Percentiles rank a stretch among this genome's conserved stretches.
Conservation (phyloP, 2,888 invertebrate genomes). For the Theretra japonica region DNA sequence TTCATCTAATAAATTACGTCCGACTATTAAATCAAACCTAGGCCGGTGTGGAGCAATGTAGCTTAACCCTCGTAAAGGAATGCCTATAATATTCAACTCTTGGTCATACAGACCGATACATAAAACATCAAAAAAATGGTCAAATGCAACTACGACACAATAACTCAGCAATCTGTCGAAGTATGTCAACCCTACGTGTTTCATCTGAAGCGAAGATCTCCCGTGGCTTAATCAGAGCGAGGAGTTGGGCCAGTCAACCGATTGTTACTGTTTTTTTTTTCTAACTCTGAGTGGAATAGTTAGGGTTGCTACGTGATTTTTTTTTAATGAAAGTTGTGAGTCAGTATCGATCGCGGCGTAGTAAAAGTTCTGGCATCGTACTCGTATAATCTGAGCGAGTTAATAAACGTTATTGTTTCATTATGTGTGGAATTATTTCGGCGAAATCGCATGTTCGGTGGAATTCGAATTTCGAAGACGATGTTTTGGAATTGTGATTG, state of each 20-base stretch:
- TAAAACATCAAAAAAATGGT: neutral
- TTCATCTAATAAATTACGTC: no score
- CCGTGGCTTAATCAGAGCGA: constrained; percentile 46
- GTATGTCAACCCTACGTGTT: constrained; percentile 15
- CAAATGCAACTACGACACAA: constrained; percentile 1
- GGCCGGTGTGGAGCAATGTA: no score
- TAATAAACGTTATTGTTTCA: constrained; percentile 8
- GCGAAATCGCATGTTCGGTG: neutral
- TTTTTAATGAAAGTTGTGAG: constrained; percentile 19
- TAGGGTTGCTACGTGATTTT: constrained; percentile 37
- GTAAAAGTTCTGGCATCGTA: constrained; percentile 17
- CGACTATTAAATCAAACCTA: no score
- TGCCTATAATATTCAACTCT: neutral
- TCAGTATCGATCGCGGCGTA: constrained; percentile 12
- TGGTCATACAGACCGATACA: neutral
- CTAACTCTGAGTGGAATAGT: constrained; percentile 34
- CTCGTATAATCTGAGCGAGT: constrained; percentile 5
- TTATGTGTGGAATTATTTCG: neutral
- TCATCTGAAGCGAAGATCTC: constrained; percentile 30
- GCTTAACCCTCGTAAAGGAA: neutral
- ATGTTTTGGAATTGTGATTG: neutral
- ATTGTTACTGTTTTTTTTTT: constrained; percentile 36
- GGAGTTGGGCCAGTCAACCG: constrained; percentile 38
- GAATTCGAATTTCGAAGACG: neutral
- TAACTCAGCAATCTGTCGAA: constrained; percentile 4